A percentile compares a stretch with the other conserved stretches of the same genome.
phyloP scores from a whole-genome alignment of 2,113 vertebrate genomes.

The Chaenocephalus aceratus region DNA sequence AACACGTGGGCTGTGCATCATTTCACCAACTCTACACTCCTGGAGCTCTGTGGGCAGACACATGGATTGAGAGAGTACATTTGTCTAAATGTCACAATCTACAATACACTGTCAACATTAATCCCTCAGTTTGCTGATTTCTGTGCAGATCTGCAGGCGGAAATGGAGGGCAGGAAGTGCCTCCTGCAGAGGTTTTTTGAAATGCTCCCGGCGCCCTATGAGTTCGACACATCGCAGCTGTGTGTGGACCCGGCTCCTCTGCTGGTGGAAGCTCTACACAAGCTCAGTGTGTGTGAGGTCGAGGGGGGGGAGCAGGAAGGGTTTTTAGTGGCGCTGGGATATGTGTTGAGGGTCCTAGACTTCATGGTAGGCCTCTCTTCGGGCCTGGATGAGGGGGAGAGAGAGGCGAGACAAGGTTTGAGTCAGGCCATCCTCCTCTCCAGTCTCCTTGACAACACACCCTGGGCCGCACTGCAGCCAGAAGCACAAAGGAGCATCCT shows the following conservation, averaged over 20 bases:
- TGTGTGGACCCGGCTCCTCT: conserved; percentile 84
- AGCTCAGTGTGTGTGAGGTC: conserved; percentile 84
- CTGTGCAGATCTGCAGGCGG: conserved; percentile 74
- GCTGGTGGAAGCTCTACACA: conserved; percentile 83
- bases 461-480: conserved; percentile 85
- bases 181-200: conserved; percentile 88
- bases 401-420: conserved; percentile 85
- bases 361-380: conserved; percentile 86
- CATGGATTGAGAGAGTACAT: conserved; percentile 84
- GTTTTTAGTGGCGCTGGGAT: conserved; percentile 83
- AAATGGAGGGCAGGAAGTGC: conserved; percentile 79
- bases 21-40: conserved; percentile 73
- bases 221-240: conserved; percentile 85
- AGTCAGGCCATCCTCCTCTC: conserved; percentile 91
- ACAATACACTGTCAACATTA: conserved; percentile 69
- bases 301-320: conserved; percentile 80
- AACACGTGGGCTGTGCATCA: conserved; percentile 62
- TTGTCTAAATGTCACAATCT: conserved; percentile 85
- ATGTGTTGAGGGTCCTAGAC: conserved; percentile 87
- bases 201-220: conserved; percentile 84
- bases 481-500: conserved; percentile 86
- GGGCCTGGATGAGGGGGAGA: conserved; percentile 82
- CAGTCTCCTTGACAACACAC: conserved; percentile 90
- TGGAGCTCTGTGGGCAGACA: conserved; percentile 75
- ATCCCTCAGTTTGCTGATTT: conserved; percentile 77